Evolutionary conservation across 2,888 invertebrate genomes (phyloP), one percentile per base, ranked within the genome.

Genomic region (Microctonus brassicae): DNA sequence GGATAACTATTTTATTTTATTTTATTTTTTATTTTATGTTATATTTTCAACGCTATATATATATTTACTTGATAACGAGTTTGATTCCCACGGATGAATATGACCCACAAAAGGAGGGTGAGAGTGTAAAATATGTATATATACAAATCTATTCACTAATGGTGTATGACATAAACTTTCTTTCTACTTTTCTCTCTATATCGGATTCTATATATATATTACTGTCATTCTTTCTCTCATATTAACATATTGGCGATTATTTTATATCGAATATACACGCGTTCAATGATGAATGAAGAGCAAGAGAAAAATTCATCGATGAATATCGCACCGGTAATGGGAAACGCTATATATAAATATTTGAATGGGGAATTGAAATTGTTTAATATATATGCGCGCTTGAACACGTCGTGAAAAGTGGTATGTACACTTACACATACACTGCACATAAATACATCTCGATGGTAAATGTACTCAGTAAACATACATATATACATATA

Each of bases 261-360:
- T 47, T 17, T 17, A 47, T 7, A 47, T 47, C 7, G 17, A 2
- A 17, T 5, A 17, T 47, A n/a, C 17, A 47, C 42, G 4, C n/a
- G 6, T 17, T 33, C 1, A 33, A 64, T 64, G 34, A 68, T 42
- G 42, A 61, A 60, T 60, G 52, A 42, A 68, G 47, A 52, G 13
- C 29, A 33, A 36, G 17, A 62, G 47, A 62, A 33, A 42, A 52
- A 61, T 47, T 55, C 53, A 17, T 69, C 75, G 75, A 79, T 79
- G 73, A 75, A 75, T 76, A 76, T 78, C 70, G 63, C 42, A 66
- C 66, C 24, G 47, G 67, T 74, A 75, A 76, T 69, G 68, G 74
- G 74, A 74, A 72, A 76, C 69, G 69, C 9, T 17, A 5, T 6
- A 5, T 6, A 47, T n/a, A 7, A 5, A 29, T 29, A 47, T 17